Base-by-base conservation (phyloP, 2,888 invertebrate species). In the Ectemnius cavifrons region DNA sequence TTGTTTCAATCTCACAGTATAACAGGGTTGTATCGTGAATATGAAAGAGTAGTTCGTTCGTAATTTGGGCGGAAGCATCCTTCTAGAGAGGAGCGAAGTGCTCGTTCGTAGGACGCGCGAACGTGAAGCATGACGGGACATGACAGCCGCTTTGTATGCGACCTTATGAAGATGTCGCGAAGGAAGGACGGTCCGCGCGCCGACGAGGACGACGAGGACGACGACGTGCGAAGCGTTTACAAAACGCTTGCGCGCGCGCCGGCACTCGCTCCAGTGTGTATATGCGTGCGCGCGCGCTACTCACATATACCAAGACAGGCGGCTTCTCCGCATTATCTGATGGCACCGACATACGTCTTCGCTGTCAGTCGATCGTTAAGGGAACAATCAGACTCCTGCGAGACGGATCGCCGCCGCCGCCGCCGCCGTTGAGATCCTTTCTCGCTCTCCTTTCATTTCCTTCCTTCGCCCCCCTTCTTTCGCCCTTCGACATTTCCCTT, bases 121-220 rank as follows among this genome's bases (percentile, higher is more conserved):
- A 47, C 60, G 52, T 20, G 69, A 63, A 69, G 74, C 82, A 83
- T 84, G 83, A 83, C 84, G 71, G 76, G 71, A 82, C 84, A 84
- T 81, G 85, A 79, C 77, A 80, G 75, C 73, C 86, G 77, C 77
- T 84, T 86, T 84, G 84, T 80, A 78, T 77, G 69, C 77, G 72
- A 67, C 77, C 68, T 85, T 84, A 86, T 87, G 82, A 86, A 86
- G 86, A 81, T 80, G 86, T 86, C 84, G 71, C 73, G 67, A 66
- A 76, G 65, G 70, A 77, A 73, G 75, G 65, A 67, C 71, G 67
- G 67, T 37, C 37, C 37, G 37, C 37, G 5, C 37, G 37, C 8
- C 37, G 37, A 37, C 37, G 37, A 37, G 37, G 37, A 37, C 37
- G 37, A 37, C 37, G 37, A 37, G 11, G 47, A 64, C 68, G 73